phyloP scores from a whole-genome alignment of 2,888 invertebrate species.

The Periphyllus acericola region DNA sequence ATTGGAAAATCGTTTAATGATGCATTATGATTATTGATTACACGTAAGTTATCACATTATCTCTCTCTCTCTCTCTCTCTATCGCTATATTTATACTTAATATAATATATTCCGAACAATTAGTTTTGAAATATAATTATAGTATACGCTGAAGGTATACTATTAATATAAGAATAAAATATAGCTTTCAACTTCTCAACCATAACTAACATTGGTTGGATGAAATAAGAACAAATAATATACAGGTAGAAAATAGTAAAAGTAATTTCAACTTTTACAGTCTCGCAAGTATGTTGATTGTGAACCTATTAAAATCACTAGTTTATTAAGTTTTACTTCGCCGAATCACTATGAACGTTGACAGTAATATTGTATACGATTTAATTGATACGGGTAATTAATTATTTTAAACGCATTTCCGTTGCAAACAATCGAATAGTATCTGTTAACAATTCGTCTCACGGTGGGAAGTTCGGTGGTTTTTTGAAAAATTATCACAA shows the following conservation, averaged over 20 bases:
- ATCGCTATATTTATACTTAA: too few species aligned
- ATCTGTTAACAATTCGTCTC: too few species aligned
- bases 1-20: slow-evolving; percentile 24
- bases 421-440: too few species aligned
- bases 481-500: too few species aligned
- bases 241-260: neutral
- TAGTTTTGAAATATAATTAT: neutral
- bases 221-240: too few species aligned
- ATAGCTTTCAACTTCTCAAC: neutral
- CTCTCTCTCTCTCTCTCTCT: too few species aligned
- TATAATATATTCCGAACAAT: slow-evolving; percentile 20
- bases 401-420: neutral
- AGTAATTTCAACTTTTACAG: neutral
- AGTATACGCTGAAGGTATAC: neutral
- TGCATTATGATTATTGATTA: slow-evolving; percentile 6
- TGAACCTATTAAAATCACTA: neutral
- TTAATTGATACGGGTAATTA: neutral
- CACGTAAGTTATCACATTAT: neutral
- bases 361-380: neutral
- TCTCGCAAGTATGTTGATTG: neutral
- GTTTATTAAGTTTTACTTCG: neutral
- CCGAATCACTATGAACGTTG: neutral
- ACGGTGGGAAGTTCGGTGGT: too few species aligned
- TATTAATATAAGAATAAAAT: neutral
- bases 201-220: neutral